Percentiles rank a stretch among this genome's conserved stretches.
phyloP scores from a whole-genome alignment of 2,797 vertebrate species.

The Schizopygopsis malacanthus region DNA sequence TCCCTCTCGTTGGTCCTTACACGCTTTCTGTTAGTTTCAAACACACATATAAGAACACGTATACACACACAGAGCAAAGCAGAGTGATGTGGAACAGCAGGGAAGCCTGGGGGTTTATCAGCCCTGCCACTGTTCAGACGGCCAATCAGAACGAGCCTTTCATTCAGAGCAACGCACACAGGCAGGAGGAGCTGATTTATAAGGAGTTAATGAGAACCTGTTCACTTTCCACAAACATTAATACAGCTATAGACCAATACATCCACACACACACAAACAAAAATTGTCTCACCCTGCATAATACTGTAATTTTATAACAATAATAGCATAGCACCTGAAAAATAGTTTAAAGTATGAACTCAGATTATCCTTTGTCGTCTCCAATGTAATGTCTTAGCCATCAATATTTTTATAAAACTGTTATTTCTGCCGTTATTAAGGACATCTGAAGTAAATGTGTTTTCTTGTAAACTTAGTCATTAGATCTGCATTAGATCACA shows the following conservation, averaged over 20 bases:
- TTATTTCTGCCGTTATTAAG: background rate
- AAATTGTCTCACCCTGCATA: too few species aligned
- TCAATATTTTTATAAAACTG: background rate
- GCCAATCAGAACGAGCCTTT: slow-evolving; percentile 75
- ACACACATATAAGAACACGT: slow-evolving; percentile 21
- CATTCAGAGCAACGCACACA: slow-evolving; percentile 31
- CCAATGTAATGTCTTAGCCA: background rate
- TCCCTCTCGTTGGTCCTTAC: slow-evolving; percentile 55
- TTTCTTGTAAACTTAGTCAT: slow-evolving; percentile 35
- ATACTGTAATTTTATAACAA: background rate
- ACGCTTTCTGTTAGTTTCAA: slow-evolving; percentile 37
- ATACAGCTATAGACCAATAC: background rate
- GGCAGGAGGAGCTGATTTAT: slow-evolving; percentile 66
- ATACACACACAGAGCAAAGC: slow-evolving; percentile 29
- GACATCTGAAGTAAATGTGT: slow-evolving; percentile 18
- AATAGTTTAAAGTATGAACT: background rate
- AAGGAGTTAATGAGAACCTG: slow-evolving; percentile 63
- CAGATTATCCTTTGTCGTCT: background rate
- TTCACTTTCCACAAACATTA: slow-evolving; percentile 44
- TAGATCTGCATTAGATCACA: slow-evolving; percentile 27
- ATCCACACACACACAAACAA: background rate
- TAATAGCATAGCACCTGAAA: background rate
- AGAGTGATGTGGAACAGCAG: slow-evolving; percentile 49
- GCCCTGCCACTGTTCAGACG: slow-evolving; percentile 58
- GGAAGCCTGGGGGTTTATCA: slow-evolving; percentile 65